A percentile compares a stretch with the other conserved stretches of the same genome.
Conservation (phyloP, 2,888 invertebrate species). For the Ophion obscuratus region DNA sequence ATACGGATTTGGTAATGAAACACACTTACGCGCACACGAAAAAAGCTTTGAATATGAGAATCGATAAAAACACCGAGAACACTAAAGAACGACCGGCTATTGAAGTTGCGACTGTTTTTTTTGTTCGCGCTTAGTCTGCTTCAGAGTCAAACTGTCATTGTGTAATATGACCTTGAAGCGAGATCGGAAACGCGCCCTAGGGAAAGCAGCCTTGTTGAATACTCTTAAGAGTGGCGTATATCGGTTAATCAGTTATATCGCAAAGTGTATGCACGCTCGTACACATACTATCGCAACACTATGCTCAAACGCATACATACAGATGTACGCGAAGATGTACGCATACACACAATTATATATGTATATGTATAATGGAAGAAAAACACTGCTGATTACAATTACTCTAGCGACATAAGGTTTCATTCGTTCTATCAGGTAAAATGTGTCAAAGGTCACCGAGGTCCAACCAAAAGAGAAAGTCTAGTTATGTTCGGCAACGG, state of each 20-base stretch:
- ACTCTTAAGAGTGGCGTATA: background rate
- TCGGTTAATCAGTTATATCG: background rate
- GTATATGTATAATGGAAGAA: constrained; percentile 28
- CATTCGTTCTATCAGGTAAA: background rate
- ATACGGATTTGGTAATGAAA: constrained; percentile 10
- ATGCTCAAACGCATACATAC: background rate
- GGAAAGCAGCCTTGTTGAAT: background rate
- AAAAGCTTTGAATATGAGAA: constrained; percentile 7
- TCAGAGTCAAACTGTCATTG: background rate
- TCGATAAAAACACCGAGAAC: constrained; percentile 15
- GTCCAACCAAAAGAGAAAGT: background rate
- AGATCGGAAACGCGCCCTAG: background rate
- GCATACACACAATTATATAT: constrained; percentile 1
- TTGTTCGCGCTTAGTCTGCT: background rate
- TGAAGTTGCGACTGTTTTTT: background rate
- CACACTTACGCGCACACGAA: constrained; percentile 32
- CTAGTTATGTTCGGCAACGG: background rate
- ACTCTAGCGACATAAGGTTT: constrained; percentile 26
- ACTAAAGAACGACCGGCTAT: background rate
- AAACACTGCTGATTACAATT: constrained; percentile 46
- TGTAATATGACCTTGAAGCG: background rate
- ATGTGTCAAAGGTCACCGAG: constrained; percentile 8
- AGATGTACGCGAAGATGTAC: background rate
- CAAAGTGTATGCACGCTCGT: background rate
- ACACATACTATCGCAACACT: background rate